Evolutionary conservation across 2,888 invertebrate genomes (phyloP).

Genomic region (Cyclophora albipunctata): DNA sequence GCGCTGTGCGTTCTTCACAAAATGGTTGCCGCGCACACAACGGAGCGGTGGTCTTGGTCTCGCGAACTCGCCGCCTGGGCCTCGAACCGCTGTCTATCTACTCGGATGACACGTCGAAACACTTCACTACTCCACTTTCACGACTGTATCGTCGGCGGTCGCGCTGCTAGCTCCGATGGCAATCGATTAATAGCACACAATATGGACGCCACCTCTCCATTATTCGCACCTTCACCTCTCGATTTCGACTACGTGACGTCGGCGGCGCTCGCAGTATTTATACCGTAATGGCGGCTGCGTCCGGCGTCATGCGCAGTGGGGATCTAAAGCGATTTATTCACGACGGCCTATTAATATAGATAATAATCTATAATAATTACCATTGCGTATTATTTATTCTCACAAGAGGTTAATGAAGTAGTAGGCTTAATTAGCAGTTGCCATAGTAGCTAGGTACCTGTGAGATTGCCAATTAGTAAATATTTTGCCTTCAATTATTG

Average conservation of each 20-base stretch:
- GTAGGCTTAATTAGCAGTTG: no score
- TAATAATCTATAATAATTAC: not conserved
- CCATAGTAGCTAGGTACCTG: no score
- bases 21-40: conserved; percentile 51
- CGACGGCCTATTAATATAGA: conserved; percentile 9
- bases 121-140: conserved; percentile 65
- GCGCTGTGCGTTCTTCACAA: conserved; percentile 50
- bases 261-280: conserved; percentile 54
- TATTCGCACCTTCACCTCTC: conserved; percentile 69
- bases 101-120: conserved; percentile 72
- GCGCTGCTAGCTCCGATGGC: conserved; percentile 69
- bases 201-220: conserved; percentile 70
- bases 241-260: conserved; percentile 70
- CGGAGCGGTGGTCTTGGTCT: conserved; percentile 33
- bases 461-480: no score
- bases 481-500: no score
- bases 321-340: conserved; percentile 45
- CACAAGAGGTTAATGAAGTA: not conserved
- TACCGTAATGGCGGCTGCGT: conserved; percentile 62
- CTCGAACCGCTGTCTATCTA: conserved; percentile 67
- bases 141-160: conserved; percentile 61
- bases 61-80: conserved; percentile 42
- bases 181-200: conserved; percentile 62
- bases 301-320: conserved; percentile 51
- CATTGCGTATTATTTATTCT: not conserved